A percentile compares a stretch with the other conserved stretches of the same genome.
phyloP scores from a whole-genome alignment of 2,888 invertebrate species.

The Pecten maximus region DNA sequence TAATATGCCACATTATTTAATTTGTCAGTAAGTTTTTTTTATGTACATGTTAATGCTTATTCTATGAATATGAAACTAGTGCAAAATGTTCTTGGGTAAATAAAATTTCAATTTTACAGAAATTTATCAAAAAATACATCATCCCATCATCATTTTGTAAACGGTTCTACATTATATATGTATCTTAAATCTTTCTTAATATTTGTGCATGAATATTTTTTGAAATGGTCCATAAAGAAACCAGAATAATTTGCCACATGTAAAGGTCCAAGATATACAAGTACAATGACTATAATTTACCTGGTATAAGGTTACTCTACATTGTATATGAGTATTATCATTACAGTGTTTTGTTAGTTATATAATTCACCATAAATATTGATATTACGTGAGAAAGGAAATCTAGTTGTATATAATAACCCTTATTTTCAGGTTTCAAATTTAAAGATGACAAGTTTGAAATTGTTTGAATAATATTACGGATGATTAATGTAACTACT shows the following conservation, averaged over 20 bases:
- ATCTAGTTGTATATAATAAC: neutral
- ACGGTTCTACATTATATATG: neutral
- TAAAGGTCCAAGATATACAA: neutral
- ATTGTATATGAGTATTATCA: neutral
- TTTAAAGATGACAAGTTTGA: neutral
- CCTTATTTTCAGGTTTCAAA: slow-evolving; percentile 17
- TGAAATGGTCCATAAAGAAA: neutral
- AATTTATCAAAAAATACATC: no score
- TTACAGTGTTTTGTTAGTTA: neutral
- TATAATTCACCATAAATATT: slow-evolving; percentile 3
- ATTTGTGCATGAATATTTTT: neutral
- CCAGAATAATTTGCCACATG: neutral
- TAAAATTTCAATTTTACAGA: no score
- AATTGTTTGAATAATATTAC: neutral
- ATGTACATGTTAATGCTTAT: no score
- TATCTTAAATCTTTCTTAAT: neutral
- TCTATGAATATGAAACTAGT: no score
- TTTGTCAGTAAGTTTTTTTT: no score
- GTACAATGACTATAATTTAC: neutral
- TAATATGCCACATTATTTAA: no score
- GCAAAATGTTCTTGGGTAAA: no score
- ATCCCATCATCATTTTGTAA: neutral
- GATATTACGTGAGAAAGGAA: neutral
- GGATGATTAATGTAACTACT: slow-evolving; percentile 17
- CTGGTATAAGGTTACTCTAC: neutral